Evolutionary conservation across 1,140 invertebrate genomes (phyloP), one percentile per base, ranked within the genome.

Genomic region (Meloidogyne chitwoodi): DNA sequence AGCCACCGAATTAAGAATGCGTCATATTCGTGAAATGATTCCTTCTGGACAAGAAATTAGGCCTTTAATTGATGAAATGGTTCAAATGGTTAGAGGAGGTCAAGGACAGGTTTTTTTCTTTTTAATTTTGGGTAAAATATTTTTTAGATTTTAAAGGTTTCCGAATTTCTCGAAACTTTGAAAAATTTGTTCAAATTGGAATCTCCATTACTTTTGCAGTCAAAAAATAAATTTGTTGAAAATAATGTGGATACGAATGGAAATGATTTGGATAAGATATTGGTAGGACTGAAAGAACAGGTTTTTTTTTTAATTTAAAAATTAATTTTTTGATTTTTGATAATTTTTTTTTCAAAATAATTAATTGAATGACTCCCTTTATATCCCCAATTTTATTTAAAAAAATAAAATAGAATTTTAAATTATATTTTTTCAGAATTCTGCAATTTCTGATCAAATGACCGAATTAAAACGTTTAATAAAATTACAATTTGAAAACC

Each of bases 1-100:
- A 31, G 92, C 91, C 82, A 92, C 91, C 81, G 88, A 89, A 70
- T 84, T 91, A 22, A 90, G 91, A 83, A 92, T 92, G 91, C 88
- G 89, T 67, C 91, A 92, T 87, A 88, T 92, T 67, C 85, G 90
- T 26, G 88, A 89, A 31, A 88, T 92, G 82, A 70, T 87, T 89
- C 92, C 80, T 85, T 88, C 29, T 88, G 90, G 65, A 78, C 88
- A 29, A 73, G 82, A 65, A 78, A 73, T 83, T 27, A 56, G 75
- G 24, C 75, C 77, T 14, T 19, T 83, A 14, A 61, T 84, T 6
- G 68, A 82, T 22, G 83, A 83, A 75, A 77, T 83, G 31, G 61
- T 68, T 29, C 29, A 75, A 44, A 63, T 80, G n/a, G 76, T 79
- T 56, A 71, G 81, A 16, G 62, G 70, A 56, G 65, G 81, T 41